phyloP scores from a whole-genome alignment of 1,140 invertebrate genomes.

The Cydia splendana region DNA sequence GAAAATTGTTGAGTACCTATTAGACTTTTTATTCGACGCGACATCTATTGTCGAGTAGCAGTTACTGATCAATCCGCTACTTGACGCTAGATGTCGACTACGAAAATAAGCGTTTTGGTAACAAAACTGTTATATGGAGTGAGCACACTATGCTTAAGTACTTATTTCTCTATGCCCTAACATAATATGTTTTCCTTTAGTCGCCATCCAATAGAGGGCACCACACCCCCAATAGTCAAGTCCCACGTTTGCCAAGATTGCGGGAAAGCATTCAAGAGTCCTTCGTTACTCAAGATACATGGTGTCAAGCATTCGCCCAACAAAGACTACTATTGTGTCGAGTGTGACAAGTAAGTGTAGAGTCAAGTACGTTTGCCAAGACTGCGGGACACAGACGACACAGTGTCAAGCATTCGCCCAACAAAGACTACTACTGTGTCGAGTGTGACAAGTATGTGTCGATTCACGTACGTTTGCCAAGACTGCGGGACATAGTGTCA shows the following conservation, averaged over 20 bases:
- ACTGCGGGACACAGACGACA: not conserved
- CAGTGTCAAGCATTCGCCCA: not conserved
- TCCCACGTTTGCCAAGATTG: slow-evolving; percentile 53
- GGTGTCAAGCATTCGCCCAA: not conserved
- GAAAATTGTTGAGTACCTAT: no score
- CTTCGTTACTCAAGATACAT: slow-evolving; percentile 47
- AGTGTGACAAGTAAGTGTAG: slow-evolving; percentile 26
- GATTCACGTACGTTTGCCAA: slow-evolving; percentile 40
- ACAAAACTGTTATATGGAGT: no score
- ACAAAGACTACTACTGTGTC: slow-evolving; percentile 29
- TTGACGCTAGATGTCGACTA: no score
- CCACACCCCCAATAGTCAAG: slow-evolving; percentile 36
- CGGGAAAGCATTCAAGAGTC: slow-evolving; percentile 49
- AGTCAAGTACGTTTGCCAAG: not conserved
- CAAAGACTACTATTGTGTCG: slow-evolving; percentile 25
- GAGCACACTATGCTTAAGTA: no score
- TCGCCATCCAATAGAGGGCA: slow-evolving; percentile 49
- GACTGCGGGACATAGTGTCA: slow-evolving; percentile 45
- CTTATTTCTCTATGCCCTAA: not conserved
- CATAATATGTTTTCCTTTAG: slow-evolving; percentile 38
- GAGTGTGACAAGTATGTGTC: slow-evolving; percentile 34
- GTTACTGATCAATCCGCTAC: no score
- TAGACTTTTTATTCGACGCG: no score
- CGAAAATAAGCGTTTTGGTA: no score
- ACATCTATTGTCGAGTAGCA: no score